These are phyloP conservation scores for Philereme transversata DNA, from an alignment of 2,888 invertebrate species.

Conservation along the genomic window DNA sequence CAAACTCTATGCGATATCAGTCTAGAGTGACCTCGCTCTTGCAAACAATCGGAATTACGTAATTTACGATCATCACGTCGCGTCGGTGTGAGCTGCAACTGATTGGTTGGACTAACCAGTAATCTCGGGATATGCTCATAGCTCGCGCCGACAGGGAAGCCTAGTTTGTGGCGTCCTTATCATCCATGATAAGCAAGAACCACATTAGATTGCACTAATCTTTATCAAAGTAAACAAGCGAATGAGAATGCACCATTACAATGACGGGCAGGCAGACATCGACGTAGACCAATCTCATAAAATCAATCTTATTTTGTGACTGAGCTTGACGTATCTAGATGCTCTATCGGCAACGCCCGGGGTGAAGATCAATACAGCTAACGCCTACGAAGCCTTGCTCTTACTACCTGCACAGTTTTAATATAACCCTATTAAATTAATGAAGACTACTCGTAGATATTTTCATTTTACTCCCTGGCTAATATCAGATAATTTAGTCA, in stretches of 20 bases:
- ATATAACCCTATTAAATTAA: neutral
- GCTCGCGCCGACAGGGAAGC: slow-evolving; percentile 17
- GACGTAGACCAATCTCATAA: too few relatives aligned
- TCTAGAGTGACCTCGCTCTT: slow-evolving; percentile 44
- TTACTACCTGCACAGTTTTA: slow-evolving; percentile 13
- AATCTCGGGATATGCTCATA: neutral
- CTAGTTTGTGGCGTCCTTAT: slow-evolving; percentile 35
- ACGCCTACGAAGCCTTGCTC: slow-evolving; percentile 27
- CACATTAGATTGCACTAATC: slow-evolving; percentile 46
- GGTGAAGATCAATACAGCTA: slow-evolving; percentile 22
- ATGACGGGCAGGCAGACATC: too few relatives aligned
- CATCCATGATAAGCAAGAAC: slow-evolving; percentile 44
- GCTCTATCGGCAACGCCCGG: too few relatives aligned
- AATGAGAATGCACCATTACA: slow-evolving; percentile 37
- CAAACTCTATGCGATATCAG: slow-evolving; percentile 20
- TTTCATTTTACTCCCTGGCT: neutral
- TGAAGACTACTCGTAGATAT: too few relatives aligned
- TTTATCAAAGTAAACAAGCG: slow-evolving; percentile 52
- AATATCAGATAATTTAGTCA: slow-evolving; percentile 8
- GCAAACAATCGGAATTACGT: slow-evolving; percentile 45
- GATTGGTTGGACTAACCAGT: slow-evolving; percentile 12
- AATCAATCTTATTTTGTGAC: too few relatives aligned
- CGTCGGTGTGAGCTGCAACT: slow-evolving; percentile 20
- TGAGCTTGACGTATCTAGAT: too few relatives aligned
- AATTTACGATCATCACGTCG: slow-evolving; percentile 30